phyloP scores from a whole-genome alignment of 1,140 invertebrate genomes.

The Ceratina calcarata region DNA sequence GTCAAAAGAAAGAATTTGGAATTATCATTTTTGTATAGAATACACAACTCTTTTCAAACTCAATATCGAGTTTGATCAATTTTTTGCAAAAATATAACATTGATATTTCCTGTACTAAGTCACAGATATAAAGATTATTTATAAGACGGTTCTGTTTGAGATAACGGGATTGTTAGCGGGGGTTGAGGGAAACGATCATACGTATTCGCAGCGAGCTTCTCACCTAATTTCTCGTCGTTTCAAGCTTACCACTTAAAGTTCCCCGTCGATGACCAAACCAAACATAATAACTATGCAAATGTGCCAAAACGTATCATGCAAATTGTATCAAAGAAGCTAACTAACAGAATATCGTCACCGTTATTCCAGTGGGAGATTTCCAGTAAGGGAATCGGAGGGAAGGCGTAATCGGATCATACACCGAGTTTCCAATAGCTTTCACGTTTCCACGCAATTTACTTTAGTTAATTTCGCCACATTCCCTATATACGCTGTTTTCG shows the following conservation, averaged over 20 bases:
- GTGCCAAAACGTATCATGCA: background rate
- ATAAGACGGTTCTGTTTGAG: no score
- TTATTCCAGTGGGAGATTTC: background rate
- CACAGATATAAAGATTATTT: no score
- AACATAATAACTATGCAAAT: constrained; percentile 19
- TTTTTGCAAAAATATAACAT: no score
- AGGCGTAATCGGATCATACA: background rate
- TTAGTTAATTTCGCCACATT: constrained; percentile 12
- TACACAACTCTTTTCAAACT: no score
- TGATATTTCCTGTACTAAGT: no score
- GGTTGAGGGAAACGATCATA: no score
- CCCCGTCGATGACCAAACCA: background rate
- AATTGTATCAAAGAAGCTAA: background rate
- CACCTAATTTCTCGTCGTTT: background rate
- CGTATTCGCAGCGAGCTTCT: background rate
- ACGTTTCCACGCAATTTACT: background rate
- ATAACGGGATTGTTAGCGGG: no score
- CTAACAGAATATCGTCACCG: background rate
- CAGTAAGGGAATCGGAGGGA: no score
- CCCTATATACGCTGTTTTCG: background rate
- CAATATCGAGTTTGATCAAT: no score
- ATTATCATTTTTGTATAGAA: no score
- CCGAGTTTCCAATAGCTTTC: constrained; percentile 12
- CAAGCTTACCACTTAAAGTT: background rate
- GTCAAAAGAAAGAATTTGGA: no score